Evolutionary conservation across 2,888 invertebrate species (phyloP).

Genomic region (Melitaea athalia): DNA sequence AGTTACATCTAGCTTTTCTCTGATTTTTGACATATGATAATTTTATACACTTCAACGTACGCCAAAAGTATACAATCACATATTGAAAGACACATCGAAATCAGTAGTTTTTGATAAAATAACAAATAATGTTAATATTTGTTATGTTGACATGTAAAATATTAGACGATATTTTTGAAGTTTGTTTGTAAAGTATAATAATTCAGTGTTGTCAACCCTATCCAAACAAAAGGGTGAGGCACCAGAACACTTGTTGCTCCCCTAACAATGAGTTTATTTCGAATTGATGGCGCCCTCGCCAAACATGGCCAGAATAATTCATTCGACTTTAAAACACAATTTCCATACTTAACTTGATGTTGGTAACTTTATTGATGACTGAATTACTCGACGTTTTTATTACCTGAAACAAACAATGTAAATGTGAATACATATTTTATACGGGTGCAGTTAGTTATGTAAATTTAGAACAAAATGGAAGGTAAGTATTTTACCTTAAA

Average conservation of each 20-base stretch:
- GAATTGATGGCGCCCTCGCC: constrained; percentile 42
- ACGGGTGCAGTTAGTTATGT: no score
- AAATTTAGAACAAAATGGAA: no score
- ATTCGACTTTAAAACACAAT: background rate
- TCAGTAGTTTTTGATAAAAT: no score
- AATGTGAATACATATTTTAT: background rate
- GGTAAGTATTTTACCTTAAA: no score
- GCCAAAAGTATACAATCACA: no score
- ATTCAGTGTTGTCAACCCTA: constrained; percentile 59
- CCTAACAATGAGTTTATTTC: constrained; percentile 73
- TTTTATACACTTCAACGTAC: no score
- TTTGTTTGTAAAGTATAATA: background rate
- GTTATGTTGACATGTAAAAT: no score
- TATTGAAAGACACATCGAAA: no score
- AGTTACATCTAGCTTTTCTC: no score
- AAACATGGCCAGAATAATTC: constrained; percentile 23
- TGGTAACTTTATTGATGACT: background rate
- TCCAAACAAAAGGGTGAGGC: constrained; percentile 52
- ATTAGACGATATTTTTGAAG: background rate
- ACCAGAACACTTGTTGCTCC: constrained; percentile 73
- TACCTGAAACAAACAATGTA: constrained; percentile 3
- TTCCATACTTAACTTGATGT: background rate
- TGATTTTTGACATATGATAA: no score
- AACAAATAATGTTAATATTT: no score
- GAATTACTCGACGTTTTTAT: background rate